Conservation (phyloP, 2,888 invertebrate species). For the Sclerodermus sp. region DNA sequence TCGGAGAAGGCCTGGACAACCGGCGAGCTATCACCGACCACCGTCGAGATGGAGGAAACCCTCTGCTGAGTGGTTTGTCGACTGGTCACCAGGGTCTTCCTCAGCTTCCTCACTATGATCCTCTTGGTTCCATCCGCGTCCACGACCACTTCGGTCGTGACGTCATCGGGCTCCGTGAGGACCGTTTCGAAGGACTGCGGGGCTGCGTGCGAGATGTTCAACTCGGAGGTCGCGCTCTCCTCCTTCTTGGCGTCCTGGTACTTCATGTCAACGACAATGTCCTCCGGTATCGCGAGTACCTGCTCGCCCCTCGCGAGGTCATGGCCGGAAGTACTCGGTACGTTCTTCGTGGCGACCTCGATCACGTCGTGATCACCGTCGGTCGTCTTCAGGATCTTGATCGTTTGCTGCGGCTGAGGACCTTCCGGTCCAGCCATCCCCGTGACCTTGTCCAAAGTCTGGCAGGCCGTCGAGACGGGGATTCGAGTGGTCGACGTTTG, state of each 20-base stretch:
- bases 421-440: conserved; percentile 17
- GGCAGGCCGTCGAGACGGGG: conserved; percentile 33
- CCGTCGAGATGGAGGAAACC: conserved; percentile 61
- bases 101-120: conserved; percentile 75
- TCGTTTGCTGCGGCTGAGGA: conserved; percentile 43
- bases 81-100: conserved; percentile 67
- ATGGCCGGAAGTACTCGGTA: conserved; percentile 24
- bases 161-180: conserved; percentile 79
- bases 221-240: conserved; percentile 65
- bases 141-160: conserved; percentile 77
- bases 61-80: conserved; percentile 68
- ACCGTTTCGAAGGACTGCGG: conserved; percentile 81
- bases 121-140: conserved; percentile 81
- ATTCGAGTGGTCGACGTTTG: conserved; percentile 47
- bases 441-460: conserved; percentile 28
- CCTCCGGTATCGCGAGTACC: conserved; percentile 55
- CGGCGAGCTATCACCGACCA: conserved; percentile 63
- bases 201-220: conserved; percentile 72
- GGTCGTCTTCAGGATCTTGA: conserved; percentile 48
- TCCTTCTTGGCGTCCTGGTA: conserved; percentile 64
- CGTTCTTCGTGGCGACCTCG: conserved; percentile 54
- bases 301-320: conserved; percentile 23
- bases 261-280: conserved; percentile 72
- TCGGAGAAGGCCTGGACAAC: conserved; percentile 69
- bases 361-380: conserved; percentile 53